Evolutionary conservation across 2,888 invertebrate species (phyloP).

Genomic region (Drosophila tanythrix): DNA sequence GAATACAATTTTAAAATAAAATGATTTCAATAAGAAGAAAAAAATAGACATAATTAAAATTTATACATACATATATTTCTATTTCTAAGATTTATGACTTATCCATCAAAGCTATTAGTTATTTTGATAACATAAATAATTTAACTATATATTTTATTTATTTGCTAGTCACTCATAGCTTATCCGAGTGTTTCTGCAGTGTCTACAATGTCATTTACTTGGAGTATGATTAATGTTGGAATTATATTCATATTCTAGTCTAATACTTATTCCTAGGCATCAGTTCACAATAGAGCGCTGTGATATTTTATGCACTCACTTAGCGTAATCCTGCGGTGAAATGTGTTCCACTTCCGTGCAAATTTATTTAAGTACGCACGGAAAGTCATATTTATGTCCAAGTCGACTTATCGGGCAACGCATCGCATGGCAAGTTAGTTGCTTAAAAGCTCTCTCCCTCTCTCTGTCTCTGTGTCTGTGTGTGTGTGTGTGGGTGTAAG

Average conservation of each 20-base stretch:
- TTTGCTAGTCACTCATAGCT: background rate
- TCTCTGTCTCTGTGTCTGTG: slow-evolving; percentile 1
- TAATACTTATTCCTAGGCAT: background rate
- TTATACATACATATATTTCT: background rate
- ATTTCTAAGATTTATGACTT: background rate
- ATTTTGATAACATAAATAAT: background rate
- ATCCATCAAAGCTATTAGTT: background rate
- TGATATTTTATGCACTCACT: slow-evolving; percentile 57
- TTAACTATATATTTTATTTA: background rate
- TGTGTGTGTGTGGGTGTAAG: background rate
- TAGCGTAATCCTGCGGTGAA: slow-evolving; percentile 69
- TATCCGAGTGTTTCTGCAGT: background rate
- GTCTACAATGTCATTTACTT: background rate
- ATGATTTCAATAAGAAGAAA: background rate
- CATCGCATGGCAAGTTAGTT: slow-evolving; percentile 31
- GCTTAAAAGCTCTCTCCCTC: slow-evolving; percentile 54
- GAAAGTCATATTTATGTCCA: slow-evolving; percentile 59
- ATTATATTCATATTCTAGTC: slow-evolving; percentile 9
- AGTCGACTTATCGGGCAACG: slow-evolving; percentile 41
- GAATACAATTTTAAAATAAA: background rate
- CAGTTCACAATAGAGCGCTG: slow-evolving; percentile 2
- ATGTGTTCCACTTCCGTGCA: slow-evolving; percentile 60
- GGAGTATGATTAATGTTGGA: slow-evolving; percentile 30
- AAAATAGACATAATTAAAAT: background rate
- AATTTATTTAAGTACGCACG: slow-evolving; percentile 38